phyloP scores from a whole-genome alignment of 1,140 invertebrate species.

The Thaumatotibia leucotreta region DNA sequence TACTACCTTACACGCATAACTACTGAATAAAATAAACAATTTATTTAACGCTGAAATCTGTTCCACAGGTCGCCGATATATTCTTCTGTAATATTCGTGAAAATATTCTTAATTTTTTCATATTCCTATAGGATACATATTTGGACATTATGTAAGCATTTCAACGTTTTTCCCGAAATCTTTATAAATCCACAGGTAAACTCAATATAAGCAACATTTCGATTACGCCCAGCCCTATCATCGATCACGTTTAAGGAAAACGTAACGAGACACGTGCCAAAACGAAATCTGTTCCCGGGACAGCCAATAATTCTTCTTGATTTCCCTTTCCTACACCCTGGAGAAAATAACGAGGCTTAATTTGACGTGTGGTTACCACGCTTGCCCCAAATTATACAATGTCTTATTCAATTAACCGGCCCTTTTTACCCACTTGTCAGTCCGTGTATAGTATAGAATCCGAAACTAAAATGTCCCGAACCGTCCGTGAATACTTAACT shows the following conservation, averaged over 20 bases:
- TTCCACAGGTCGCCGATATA: too few species aligned
- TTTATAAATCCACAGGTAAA: background rate
- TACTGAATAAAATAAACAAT: too few species aligned
- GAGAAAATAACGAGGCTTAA: slow-evolving; percentile 8
- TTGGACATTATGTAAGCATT: too few species aligned
- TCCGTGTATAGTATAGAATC: too few species aligned
- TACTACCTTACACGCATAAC: too few species aligned
- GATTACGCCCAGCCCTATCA: background rate
- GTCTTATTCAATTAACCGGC: background rate
- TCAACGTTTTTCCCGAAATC: background rate
- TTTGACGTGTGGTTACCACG: background rate
- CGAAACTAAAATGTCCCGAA: too few species aligned
- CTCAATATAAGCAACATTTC: background rate
- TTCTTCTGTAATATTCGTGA: too few species aligned
- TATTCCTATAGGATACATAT: too few species aligned
- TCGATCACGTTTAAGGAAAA: slow-evolving; percentile 8
- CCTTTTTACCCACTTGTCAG: background rate
- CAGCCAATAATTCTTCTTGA: slow-evolving; percentile 8
- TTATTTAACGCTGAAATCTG: too few species aligned
- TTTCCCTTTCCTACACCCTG: background rate
- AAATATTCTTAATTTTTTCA: too few species aligned
- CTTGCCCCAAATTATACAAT: background rate
- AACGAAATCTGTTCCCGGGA: slow-evolving; percentile 5
- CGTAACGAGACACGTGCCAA: slow-evolving; percentile 13
- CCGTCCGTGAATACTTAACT: too few species aligned